Base-by-base conservation (phyloP, 2,797 vertebrate species). In the Rhinella marina region DNA sequence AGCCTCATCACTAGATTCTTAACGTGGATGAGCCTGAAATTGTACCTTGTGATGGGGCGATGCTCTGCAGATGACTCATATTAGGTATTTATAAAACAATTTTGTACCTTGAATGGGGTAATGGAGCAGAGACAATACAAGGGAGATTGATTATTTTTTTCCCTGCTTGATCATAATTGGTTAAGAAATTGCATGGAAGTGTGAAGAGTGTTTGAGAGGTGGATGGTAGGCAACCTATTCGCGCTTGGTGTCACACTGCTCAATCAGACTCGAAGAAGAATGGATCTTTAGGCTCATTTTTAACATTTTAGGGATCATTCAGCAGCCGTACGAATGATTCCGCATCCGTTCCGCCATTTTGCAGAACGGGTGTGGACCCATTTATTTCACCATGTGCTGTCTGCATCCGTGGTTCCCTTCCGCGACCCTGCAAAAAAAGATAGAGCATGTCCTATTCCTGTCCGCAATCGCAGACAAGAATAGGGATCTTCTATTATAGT, bases 101-200 rank as follows among this genome's bases (percentile, higher is more conserved):
- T 68, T 75, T 73, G n/a, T 19, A 29, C 32, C 10, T 21, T 73
- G 76, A 54, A 80, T 64, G 64, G 77, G 19, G 76, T 75, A 85
- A 88, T 88, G 68, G 16, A 85, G 66, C 66, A 52, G 2, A 32
- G 57, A 54, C 64, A 85, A 82, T 73, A 82, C 66, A 81, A 57
- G 16, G 32, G 59, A 32, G 77, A 23, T 50, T 29, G 73, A 61
- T 82, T 70, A 75, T 68, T 54, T 6, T 83, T 66, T 59, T 57
- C 41, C 27, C 27, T 68, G 1, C 25, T 59, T 76, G 77, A 80
- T 66, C 50, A 32, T 48, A 29, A 86, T 81, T 76, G 54, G 82
- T 85, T 83, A 73, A 57, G 52, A 88, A 25, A 61, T 41, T 72
- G 29, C 48, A 56, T 32, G 56, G 75, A 73, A 29, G 77, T 59